Evolutionary conservation across 2,888 invertebrate species (phyloP).

Genomic region (Fabriciana adippe): DNA sequence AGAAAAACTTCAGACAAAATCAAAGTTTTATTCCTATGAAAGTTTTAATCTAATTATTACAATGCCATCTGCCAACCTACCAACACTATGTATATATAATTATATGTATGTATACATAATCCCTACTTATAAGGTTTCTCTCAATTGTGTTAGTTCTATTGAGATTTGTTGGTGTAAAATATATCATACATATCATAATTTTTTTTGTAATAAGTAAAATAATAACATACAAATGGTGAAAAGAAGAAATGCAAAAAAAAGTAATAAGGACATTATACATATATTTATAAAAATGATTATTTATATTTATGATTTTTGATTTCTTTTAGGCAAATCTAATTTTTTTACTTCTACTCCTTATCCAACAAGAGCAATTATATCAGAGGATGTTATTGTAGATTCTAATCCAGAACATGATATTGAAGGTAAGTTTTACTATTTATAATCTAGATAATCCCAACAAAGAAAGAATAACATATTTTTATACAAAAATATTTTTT

Average conservation of each 20-base stretch:
- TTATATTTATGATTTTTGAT: constrained; percentile 3
- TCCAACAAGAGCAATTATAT: constrained; percentile 58
- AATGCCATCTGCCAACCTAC: not conserved
- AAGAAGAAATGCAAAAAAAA: constrained; percentile 39
- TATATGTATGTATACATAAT: not conserved
- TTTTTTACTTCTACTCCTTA: constrained; percentile 62
- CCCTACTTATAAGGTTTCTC: constrained; percentile 10
- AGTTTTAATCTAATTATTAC: constrained; percentile 15
- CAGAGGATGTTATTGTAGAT: constrained; percentile 57
- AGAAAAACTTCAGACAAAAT: not conserved
- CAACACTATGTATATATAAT: not conserved
- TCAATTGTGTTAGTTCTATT: constrained; percentile 15
- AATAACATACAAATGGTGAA: constrained; percentile 37
- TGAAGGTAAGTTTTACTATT: constrained; percentile 54
- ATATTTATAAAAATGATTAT: constrained; percentile 8
- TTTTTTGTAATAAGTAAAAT: constrained; percentile 7
- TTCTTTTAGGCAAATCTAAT: constrained; percentile 58
- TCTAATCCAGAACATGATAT: constrained; percentile 66
- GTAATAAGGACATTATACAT: constrained; percentile 26
- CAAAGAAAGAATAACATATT: no score
- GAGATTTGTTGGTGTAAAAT: constrained; percentile 23
- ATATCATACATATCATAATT: constrained; percentile 7
- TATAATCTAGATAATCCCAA: not conserved
- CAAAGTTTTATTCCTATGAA: no score
- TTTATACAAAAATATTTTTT: no score